A percentile compares a stretch with the other conserved stretches of the same genome.
Evolutionary conservation across 2,888 invertebrate genomes (phyloP).

Genomic region (Tetheella fluctuosa): DNA sequence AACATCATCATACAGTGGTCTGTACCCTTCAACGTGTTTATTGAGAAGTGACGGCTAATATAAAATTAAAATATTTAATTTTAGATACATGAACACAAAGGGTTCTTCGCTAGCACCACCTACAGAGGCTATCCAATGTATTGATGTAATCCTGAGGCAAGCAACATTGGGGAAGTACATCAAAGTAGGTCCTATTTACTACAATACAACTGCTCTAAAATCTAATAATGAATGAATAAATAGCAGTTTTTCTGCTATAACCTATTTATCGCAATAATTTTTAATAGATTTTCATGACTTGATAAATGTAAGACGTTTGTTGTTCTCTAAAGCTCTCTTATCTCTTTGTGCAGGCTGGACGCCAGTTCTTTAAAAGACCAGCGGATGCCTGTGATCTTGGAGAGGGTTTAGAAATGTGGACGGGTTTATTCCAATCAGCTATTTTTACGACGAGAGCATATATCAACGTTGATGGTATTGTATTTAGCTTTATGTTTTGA

Average conservation of each 20-base stretch:
- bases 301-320: no score
- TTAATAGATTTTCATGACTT: background rate
- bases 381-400: conserved; percentile 84
- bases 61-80: conserved; percentile 1
- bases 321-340: background rate
- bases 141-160: conserved; percentile 93
- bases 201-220: no score
- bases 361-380: conserved; percentile 90
- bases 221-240: background rate
- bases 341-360: conserved; percentile 84
- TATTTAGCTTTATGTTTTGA: background rate
- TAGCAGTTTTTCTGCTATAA: no score
- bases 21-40: no score
- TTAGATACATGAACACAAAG: conserved; percentile 66
- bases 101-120: conserved; percentile 74
- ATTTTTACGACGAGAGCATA: conserved; percentile 94
- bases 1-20: no score
- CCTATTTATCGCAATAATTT: no score
- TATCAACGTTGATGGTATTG: conserved; percentile 94
- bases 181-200: conserved; percentile 47
- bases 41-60: no score
- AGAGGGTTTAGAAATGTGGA: conserved; percentile 95
- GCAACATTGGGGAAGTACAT: conserved; percentile 87
- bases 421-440: conserved; percentile 96
- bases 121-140: conserved; percentile 88